Base-by-base conservation (phyloP, 2,797 vertebrate species). In the Falco novaeseelandiae region DNA sequence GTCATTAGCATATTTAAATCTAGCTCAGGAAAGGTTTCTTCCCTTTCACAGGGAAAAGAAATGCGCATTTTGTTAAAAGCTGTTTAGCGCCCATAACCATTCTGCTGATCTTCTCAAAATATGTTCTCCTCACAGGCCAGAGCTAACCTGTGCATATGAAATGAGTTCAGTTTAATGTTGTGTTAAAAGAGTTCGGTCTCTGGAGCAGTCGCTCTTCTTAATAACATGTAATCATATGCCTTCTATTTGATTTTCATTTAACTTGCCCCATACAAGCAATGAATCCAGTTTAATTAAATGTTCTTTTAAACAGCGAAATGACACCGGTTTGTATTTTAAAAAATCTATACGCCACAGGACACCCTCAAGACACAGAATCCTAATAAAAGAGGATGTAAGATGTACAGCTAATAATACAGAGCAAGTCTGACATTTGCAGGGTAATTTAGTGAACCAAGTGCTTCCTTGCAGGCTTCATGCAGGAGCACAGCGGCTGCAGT, bases 121-220 rank as follows among this genome's bases (percentile, higher is more conserved):
- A 95, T 77, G 83, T 97, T 94, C 96, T 98, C 98, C 96, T 98
- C 97, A 52, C 96, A 98, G 98, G 98, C 97, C 96, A 78, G 92
- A 97, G 98, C 96, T 98, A 99, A 99, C 99, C 98, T 99, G 98
- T 98, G 99, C 98, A 98, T 98, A 97, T 97, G 95, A 99, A 99
- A 99, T 99, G 91, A 99, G 98, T 96, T 98, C 93, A 96, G 98
- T 96, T 98, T 98, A 98, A 98, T 98, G 98, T 98, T 98, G 98
- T 99, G 98, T 99, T 99, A 98, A 98, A 99, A 99, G 98, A 97
- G 95, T 90, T 86, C 95, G 96, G 95, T 99, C 99, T 98, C 98
- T 87, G 83, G 98, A 99, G 98, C 96, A 89, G 96, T 95, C 91
- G 94, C 96, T 98, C 94, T 96, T 97, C 98, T 98, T 98, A 98